Base-by-base conservation (phyloP, 2,797 vertebrate species). In the Malacoctenus gilli region DNA sequence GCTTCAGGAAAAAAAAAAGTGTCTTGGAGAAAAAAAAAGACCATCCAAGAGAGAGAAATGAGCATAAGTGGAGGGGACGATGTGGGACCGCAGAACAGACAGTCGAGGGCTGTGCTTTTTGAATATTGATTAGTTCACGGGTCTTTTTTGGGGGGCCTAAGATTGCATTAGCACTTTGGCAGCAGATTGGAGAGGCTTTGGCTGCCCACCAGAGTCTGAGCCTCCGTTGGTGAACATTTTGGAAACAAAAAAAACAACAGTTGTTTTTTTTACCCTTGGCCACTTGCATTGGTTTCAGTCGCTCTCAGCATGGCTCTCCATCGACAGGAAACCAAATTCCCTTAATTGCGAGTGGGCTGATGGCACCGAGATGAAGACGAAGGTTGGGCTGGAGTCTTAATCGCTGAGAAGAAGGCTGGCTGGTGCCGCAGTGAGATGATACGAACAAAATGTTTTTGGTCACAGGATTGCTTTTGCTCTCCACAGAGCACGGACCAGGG, bases 91-190 rank as follows among this genome's bases (percentile, higher is more conserved):
- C 19, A 44, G 42, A 56, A 2, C 48, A 62, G 68, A 76, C 63
- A 67, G 67, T 56, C 20, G 55, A 67, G 63, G 28, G 40, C 53
- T 41, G 25, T 44, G 75, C 52, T 67, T 49, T 80, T 86, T 86
- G 66, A 83, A 79, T 85, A 85, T 85, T 68, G 82, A 87, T 87
- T 53, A 46, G 22, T 55, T 31, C 49, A 55, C 67, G 72, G 25
- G 25, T 28, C 9, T 28, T 28, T 28, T 77, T 87, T 80, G 83
- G 82, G 63, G 62, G 69, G 46, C 40, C 39, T 61, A 32, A 58
- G 54, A 76, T 72, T 79, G 68, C 66, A 83, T 86, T 80, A 83
- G 68, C 41, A 50, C 64, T 72, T 81, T 86, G 85, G 80, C 77
- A 86, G 60, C 42, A 41, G 31, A 76, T 69, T 69, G 44, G 56